Conservation (phyloP, 2,113 vertebrate genomes). For the Galeopterus variegatus region DNA sequence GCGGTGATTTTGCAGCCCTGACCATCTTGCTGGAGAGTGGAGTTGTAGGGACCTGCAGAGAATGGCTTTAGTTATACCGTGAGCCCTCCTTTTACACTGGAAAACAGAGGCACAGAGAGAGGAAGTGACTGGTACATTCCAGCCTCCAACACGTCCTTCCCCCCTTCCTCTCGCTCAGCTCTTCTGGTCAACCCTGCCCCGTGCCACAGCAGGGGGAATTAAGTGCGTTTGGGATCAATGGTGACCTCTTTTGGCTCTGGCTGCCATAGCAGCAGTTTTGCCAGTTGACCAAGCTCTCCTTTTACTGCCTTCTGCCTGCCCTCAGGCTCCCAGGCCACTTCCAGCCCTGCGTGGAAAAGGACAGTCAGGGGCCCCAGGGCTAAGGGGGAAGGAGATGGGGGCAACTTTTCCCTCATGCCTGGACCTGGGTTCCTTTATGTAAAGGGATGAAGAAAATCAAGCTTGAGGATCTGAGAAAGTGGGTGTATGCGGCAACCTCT, state of each 20-base stretch:
- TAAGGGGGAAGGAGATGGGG: neutral
- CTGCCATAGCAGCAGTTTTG: slow-evolving; percentile 39
- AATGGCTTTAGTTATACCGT: neutral
- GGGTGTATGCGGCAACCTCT: neutral
- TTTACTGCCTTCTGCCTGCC: slow-evolving; percentile 65
- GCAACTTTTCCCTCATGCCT: neutral
- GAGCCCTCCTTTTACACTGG: neutral
- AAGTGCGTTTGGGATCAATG: slow-evolving; percentile 36
- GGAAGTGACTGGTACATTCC: neutral
- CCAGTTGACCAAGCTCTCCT: neutral
- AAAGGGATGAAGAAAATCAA: slow-evolving; percentile 24
- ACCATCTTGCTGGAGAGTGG: neutral
- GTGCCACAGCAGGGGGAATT: slow-evolving; percentile 4
- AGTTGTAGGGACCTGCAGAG: neutral
- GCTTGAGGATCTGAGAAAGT: neutral
- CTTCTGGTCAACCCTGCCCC: neutral
- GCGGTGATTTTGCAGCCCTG: neutral
- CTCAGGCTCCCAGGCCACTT: neutral
- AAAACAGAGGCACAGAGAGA: slow-evolving; percentile 16
- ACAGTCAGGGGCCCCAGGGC: neutral
- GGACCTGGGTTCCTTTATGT: slow-evolving; percentile 20
- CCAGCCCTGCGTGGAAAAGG: neutral
- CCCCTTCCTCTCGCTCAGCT: neutral
- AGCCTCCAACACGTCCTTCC: neutral
- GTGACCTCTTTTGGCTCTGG: slow-evolving; percentile 72